A percentile compares a stretch with the other conserved stretches of the same genome.
phyloP scores from a whole-genome alignment of 23 tunicate genomes.

The Styela plicata region DNA sequence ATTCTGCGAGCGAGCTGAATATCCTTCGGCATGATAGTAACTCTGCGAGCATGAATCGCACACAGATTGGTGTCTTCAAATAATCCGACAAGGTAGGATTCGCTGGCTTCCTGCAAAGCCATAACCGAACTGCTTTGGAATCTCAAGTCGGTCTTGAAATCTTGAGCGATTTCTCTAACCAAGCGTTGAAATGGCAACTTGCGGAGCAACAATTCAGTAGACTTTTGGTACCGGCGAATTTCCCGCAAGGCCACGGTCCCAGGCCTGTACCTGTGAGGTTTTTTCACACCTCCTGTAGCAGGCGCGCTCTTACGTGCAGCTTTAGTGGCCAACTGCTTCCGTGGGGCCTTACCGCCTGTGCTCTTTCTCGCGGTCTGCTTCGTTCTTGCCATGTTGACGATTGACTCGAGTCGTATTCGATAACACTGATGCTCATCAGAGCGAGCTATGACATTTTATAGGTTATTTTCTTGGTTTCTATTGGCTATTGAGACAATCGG shows the following conservation, averaged over 20 bases:
- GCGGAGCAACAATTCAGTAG: conserved; percentile 23
- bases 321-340: conserved; percentile 87
- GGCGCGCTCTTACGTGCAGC: conserved; percentile 85
- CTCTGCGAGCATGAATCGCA: conserved; percentile 35
- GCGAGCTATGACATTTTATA: not conserved
- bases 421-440: not conserved
- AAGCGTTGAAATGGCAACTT: conserved; percentile 18
- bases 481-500: not conserved
- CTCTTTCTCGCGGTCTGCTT: conserved; percentile 95
- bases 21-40: conserved; percentile 38
- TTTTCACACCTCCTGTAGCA: conserved; percentile 31
- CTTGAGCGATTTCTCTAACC: conserved; percentile 32
- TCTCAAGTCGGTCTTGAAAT: conserved; percentile 34
- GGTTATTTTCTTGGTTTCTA: not conserved
- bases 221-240: conserved; percentile 33
- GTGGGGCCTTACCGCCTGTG: conserved; percentile 94
- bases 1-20: conserved; percentile 38
- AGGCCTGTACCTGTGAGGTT: conserved; percentile 39
- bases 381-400: conserved; percentile 72
- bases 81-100: conserved; percentile 57
- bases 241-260: conserved; percentile 34
- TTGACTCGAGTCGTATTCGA: not conserved
- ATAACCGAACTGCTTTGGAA: conserved; percentile 35
- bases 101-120: conserved; percentile 37
- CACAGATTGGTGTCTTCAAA: conserved; percentile 70